phyloP scores from a whole-genome alignment of 1,140 invertebrate species.

The Ectropis grisescens region DNA sequence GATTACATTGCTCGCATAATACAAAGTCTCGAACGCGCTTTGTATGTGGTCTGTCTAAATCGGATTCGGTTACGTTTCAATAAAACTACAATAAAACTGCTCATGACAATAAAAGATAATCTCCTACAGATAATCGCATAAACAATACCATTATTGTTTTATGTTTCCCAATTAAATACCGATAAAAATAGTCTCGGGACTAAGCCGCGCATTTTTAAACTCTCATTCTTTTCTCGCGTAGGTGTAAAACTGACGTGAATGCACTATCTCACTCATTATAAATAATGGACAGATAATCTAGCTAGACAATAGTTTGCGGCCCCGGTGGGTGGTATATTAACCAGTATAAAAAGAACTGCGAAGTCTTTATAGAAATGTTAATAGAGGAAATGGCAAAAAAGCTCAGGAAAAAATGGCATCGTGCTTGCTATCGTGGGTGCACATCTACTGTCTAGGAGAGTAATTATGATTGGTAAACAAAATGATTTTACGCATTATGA shows the following conservation, averaged over 20 bases:
- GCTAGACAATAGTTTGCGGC: slow-evolving; percentile 39
- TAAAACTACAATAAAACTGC: too few species aligned
- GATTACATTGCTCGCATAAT: too few species aligned
- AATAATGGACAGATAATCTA: slow-evolving; percentile 45
- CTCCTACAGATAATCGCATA: too few species aligned
- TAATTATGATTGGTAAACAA: slow-evolving; percentile 16
- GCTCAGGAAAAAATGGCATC: slow-evolving; percentile 6
- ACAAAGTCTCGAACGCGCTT: too few species aligned
- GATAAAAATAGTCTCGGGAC: slow-evolving; percentile 11
- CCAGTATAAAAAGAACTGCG: slow-evolving; percentile 10
- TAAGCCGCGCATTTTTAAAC: too few species aligned
- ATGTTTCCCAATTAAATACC: slow-evolving; percentile 15
- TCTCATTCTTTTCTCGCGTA: slow-evolving; percentile 14
- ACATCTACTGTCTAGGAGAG: slow-evolving; percentile 9
- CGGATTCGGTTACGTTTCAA: too few species aligned
- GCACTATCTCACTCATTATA: slow-evolving; percentile 41
- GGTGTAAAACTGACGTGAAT: slow-evolving; percentile 33
- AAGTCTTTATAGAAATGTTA: slow-evolving; percentile 7
- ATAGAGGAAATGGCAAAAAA: too few species aligned
- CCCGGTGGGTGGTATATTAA: slow-evolving; percentile 22
- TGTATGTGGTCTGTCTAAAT: too few species aligned
- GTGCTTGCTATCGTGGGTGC: slow-evolving; percentile 11
- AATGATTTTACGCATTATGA: slow-evolving; percentile 10
- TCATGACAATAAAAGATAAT: too few species aligned
- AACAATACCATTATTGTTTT: slow-evolving; percentile 6